Base-by-base conservation (phyloP, 2,113 vertebrate genomes). In the Bagarius yarrelli region DNA sequence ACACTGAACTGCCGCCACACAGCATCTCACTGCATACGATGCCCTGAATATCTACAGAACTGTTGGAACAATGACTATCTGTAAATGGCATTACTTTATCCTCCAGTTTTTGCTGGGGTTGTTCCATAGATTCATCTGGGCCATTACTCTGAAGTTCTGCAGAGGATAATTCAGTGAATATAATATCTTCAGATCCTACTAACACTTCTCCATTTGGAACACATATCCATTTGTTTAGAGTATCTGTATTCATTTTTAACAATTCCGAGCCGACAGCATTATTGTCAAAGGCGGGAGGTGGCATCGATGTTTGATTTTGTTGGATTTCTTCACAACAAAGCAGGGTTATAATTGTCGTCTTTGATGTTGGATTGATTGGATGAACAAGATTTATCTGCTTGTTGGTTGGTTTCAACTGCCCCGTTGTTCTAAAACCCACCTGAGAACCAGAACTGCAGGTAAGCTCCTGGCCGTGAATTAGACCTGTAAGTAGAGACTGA, bases 391-490 rank as follows among this genome's bases (percentile, higher is more conserved):
- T 32, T 59, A 55, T 34, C 5, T 80, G 19, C 53, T 80, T 47
- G 30, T 18, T 30, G n/a, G 18, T 18, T 44, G 23, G n/a, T 32
- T 57, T 57, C 64, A 72, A 57, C 60, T 71, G 70, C 16, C 16
- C 18, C 19, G 76, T 56, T 8, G 15, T 30, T 16, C 66, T 32
- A 66, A 71, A 57, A 36, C 40, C 25, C 15, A 57, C 13, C 53
- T 25, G 70, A 34, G 27, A 27, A 30, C 79, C 36, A 13, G 32
- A 56, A 61, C 76, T 85, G n/a, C 34, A 80, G 18, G 57, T 50
- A 21, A 64, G 47, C 66, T 66, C 81, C 44, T 83, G 64, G 61
- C 78, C 56, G 59, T 53, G 27, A 50, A 83, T 80, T 78, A 77
- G 23, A 40, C 25, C 63, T 40, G 59, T 59, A 40, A 84, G 80